phyloP scores from a whole-genome alignment of 2,888 invertebrate species.

The Eupithecia subfuscata region DNA sequence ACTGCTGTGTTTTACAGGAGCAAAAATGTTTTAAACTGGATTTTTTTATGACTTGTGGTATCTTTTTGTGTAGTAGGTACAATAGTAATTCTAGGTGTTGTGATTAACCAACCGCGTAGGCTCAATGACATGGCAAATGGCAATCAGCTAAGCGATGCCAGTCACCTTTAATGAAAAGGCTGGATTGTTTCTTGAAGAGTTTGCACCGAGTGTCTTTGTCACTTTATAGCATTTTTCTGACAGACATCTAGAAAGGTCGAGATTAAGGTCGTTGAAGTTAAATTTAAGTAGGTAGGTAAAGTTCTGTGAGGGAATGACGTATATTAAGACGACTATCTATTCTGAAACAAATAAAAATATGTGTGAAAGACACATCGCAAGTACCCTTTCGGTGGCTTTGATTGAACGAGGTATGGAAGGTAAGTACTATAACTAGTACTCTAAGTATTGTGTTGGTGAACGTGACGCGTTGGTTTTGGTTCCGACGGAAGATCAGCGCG shows the following conservation, averaged over 20 bases:
- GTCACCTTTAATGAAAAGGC: constrained; percentile 33
- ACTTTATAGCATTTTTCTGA: neutral
- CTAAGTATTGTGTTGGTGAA: no score
- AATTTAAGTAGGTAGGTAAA: no score
- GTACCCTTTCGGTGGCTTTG: neutral
- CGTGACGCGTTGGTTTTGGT: no score
- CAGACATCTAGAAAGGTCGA: neutral
- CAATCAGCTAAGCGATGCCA: constrained; percentile 11
- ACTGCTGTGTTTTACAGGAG: no score
- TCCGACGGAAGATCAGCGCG: no score
- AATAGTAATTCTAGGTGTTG: neutral
- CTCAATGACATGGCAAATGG: constrained; percentile 18
- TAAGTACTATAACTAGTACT: no score
- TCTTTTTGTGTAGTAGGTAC: neutral
- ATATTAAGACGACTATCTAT: neutral
- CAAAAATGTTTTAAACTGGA: neutral
- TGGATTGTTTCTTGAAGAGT: neutral
- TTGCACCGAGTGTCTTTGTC: neutral
- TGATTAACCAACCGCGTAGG: neutral
- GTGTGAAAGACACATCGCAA: neutral
- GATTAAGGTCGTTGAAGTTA: neutral
- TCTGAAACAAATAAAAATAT: neutral
- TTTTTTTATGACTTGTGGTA: neutral
- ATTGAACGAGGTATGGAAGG: neutral
- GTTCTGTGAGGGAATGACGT: no score